Percentiles rank a stretch among this genome's conserved stretches.
phyloP scores from a whole-genome alignment of 2,888 invertebrate species.

The Euzetes globulus region DNA sequence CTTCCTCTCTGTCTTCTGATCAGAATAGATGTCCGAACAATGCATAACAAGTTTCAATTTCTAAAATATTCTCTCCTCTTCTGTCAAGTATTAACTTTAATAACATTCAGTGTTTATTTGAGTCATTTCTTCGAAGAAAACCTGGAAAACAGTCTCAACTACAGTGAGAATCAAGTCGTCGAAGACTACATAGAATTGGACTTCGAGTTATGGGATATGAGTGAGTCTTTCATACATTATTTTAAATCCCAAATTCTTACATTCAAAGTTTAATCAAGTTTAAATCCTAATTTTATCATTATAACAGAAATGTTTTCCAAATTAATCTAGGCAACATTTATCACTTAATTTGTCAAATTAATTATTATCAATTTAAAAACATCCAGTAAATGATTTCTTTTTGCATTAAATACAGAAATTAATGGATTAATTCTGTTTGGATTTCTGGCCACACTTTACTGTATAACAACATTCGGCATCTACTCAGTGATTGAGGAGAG shows the following conservation, averaged over 20 bases:
- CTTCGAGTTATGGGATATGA: not conserved
- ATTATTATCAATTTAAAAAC: too few relatives aligned
- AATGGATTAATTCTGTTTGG: not conserved
- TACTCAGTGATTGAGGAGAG: too few relatives aligned
- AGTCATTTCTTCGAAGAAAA: not conserved
- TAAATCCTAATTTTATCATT: too few relatives aligned
- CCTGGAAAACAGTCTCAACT: not conserved
- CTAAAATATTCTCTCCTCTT: not conserved
- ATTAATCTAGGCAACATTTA: too few relatives aligned
- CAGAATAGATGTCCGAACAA: not conserved
- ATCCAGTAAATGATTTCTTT: too few relatives aligned
- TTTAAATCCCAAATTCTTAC: too few relatives aligned
- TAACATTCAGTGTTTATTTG: not conserved
- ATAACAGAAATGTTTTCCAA: too few relatives aligned
- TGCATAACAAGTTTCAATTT: not conserved
- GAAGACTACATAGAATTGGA: not conserved
- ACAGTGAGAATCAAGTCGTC: not conserved
- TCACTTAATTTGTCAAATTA: too few relatives aligned
- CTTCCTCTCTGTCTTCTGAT: not conserved
- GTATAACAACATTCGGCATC: too few relatives aligned
- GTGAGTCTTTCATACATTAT: not conserved
- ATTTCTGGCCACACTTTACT: too few relatives aligned
- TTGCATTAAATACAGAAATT: too few relatives aligned
- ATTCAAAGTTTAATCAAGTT: too few relatives aligned
- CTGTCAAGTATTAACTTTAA: not conserved